These are phyloP conservation scores for Chloropsis cyanopogon DNA, from an alignment of 2,113 vertebrate species.

Conservation along the genomic window DNA sequence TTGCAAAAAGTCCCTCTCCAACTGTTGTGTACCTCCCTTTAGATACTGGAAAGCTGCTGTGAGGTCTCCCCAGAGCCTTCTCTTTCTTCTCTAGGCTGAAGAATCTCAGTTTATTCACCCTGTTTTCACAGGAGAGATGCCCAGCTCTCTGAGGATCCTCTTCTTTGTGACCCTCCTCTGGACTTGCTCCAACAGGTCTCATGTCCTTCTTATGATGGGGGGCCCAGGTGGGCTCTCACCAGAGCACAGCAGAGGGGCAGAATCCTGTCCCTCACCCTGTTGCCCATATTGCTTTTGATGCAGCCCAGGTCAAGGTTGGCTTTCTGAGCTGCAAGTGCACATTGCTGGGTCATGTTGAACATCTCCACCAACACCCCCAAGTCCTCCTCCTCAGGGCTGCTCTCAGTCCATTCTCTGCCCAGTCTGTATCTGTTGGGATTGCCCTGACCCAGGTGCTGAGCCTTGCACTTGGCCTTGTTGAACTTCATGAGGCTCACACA, in stretches of 20 bases:
- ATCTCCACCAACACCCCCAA: background rate
- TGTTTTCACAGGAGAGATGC: background rate
- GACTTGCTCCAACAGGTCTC: background rate
- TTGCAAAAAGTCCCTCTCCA: background rate
- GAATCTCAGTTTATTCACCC: background rate
- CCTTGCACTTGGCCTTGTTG: background rate
- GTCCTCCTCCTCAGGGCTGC: background rate
- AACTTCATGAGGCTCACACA: background rate
- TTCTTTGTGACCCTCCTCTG: background rate
- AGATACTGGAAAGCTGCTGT: background rate
- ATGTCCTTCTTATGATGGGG: background rate
- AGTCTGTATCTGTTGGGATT: background rate
- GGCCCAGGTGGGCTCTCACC: background rate
- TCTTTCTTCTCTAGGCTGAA: background rate
- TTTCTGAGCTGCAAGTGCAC: background rate
- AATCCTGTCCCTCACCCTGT: background rate
- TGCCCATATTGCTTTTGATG: background rate
- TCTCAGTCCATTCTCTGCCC: background rate
- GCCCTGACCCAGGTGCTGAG: background rate
- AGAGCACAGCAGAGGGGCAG: background rate
- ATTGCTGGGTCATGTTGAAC: background rate
- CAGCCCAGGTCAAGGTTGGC: background rate
- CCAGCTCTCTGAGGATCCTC: background rate
- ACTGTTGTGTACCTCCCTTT: background rate
- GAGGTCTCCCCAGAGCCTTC: background rate